Evolutionary conservation across 2,888 invertebrate genomes (phyloP), one percentile per base, ranked within the genome.

Genomic region (Torymus texanus): DNA sequence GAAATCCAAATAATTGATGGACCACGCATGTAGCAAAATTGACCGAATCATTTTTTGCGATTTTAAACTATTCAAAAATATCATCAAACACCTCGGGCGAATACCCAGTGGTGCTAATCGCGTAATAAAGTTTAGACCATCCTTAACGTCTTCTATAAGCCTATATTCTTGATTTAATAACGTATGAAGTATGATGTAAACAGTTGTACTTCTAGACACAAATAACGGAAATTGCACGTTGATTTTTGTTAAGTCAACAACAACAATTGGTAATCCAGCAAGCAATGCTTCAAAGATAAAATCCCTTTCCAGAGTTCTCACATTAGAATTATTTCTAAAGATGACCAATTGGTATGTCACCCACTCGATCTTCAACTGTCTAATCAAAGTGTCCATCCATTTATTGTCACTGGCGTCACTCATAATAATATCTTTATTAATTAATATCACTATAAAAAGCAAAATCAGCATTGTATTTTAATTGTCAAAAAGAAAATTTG

Each of bases 81-180:
- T 55, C 59, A 79, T 18, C 2, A 79, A 4, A 14, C 66, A 71
- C 13, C n/a, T 75, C 16, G 79, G 75, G 10, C 65, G 75, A 29
- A 1, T 21, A 10, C 2, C 2, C 8, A 55, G 41, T 18, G 55
- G 14, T 41, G 71, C 29, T 41, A 65, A 61, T 0, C 14, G 11
- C 3, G 61, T 10, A 0, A 70, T 53, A 13, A 18, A 16, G 13
- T 79, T 59, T 1, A 71, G 10, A 18, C 51, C 51, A 4, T 41
- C n/a, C 21, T 73, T 73, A 2, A 10, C 18, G 13, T 59, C 14
- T 18, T 72, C 41, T 5, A 66, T 66, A 24, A 14, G 0, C 4
- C 10, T 16, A 29, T 13, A 21, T 16, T 41, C 24, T 16, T 53
- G 3, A 2, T n/a, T 4, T 11, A 24, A 16, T 14, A 16, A 63